Percentiles rank a stretch among this genome's conserved stretches.
Evolutionary conservation across 2,113 vertebrate species (phyloP).

Genomic region (Galemys pyrenaicus): DNA sequence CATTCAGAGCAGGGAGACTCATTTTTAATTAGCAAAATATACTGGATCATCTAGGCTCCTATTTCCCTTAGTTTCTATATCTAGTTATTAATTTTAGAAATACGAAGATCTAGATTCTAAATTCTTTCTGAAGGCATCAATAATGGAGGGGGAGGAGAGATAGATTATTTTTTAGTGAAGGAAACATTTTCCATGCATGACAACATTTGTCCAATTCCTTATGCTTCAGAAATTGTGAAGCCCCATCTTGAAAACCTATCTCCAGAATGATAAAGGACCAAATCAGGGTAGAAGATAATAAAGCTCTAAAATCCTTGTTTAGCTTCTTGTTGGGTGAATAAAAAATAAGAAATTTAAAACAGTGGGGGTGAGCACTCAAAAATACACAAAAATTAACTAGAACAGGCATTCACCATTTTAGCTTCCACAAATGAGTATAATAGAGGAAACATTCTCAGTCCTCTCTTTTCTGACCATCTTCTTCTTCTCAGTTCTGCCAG

Average conservation of each 20-base stretch:
- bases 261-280: background rate
- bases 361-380: background rate
- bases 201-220: background rate
- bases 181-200: background rate
- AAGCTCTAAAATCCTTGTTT: background rate
- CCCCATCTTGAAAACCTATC: background rate
- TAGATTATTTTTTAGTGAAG: background rate
- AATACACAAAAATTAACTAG: background rate
- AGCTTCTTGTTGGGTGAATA: background rate
- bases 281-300: background rate
- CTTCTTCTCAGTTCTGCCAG: background rate
- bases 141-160: background rate
- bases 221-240: constrained; percentile 12
- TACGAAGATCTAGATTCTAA: background rate
- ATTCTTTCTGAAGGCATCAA: background rate
- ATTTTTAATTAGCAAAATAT: constrained; percentile 11
- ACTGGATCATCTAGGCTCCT: background rate
- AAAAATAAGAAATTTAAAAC: background rate
- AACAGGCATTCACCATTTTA: background rate
- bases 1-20: background rate
- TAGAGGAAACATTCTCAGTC: background rate
- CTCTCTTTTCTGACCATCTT: background rate
- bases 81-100: background rate
- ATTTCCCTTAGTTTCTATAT: background rate
- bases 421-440: background rate